phyloP scores from a whole-genome alignment of 2,797 vertebrate species.

The Manis javanica region DNA sequence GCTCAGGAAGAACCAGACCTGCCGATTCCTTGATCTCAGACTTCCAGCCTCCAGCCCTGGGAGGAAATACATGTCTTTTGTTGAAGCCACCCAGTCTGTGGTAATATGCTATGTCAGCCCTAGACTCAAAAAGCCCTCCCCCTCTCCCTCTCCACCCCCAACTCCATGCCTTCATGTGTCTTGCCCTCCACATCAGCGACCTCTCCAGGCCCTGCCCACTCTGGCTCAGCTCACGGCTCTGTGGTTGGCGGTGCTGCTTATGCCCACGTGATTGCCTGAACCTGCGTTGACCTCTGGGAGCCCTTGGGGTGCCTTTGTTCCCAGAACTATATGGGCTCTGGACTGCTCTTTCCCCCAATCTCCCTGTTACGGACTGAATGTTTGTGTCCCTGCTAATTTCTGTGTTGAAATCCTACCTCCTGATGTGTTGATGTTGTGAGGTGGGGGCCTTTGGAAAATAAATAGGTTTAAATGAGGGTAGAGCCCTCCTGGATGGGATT shows the following conservation, averaged over 20 bases:
- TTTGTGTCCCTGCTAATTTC: background rate
- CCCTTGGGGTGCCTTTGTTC: background rate
- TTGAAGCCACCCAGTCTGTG: background rate
- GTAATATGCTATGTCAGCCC: background rate
- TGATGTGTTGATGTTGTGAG: background rate
- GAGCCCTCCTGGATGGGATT: background rate
- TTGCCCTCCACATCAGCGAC: background rate
- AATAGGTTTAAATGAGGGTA: background rate
- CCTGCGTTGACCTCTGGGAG: background rate
- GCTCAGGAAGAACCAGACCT: background rate
- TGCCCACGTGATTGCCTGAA: accelerated
- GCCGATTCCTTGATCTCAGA: background rate
- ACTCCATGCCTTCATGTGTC: background rate
- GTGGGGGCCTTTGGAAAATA: background rate
- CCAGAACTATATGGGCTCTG: background rate
- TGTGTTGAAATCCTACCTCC: background rate
- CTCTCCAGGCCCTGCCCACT: background rate
- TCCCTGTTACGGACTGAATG: background rate
- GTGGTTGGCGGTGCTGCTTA: background rate
- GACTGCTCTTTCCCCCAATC: accelerated
- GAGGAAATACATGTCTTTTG: background rate
- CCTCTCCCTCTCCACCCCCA: accelerated
- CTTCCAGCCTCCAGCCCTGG: background rate
- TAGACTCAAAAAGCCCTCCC: background rate
- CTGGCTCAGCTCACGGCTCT: background rate